These are phyloP conservation scores for Strongylocentrotus purpuratus DNA, from an alignment of 35 echinoderm and acorn worm species.

Conservation along the genomic window DNA sequence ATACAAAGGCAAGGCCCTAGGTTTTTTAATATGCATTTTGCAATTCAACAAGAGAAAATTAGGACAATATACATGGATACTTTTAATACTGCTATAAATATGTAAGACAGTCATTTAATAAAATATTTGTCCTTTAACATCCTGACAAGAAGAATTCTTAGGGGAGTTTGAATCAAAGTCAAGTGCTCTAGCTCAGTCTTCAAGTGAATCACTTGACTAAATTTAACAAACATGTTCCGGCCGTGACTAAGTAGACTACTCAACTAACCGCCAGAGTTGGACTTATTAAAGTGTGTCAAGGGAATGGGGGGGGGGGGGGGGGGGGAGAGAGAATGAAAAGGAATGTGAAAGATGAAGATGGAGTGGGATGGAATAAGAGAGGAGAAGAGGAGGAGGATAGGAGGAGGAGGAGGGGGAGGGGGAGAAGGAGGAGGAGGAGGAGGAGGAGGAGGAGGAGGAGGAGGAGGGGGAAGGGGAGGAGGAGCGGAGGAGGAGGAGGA, in stretches of 20 bases:
- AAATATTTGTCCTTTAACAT: not conserved
- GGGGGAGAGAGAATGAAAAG: not conserved
- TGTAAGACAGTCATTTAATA: not conserved
- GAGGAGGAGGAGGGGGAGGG: not conserved
- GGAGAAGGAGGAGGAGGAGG: not conserved
- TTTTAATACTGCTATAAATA: too few relatives aligned
- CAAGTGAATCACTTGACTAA: not conserved
- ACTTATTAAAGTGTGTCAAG: not conserved
- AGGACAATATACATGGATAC: not conserved
- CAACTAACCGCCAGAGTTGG: not conserved
- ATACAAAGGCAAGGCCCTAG: too few relatives aligned
- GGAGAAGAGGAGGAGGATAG: not conserved
- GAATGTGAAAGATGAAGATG: not conserved
- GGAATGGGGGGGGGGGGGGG: not conserved
- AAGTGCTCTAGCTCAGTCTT: not conserved
- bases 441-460: too few relatives aligned
- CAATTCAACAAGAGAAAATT: not conserved
- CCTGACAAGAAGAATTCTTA: not conserved
- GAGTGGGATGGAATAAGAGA: not conserved
- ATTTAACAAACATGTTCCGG: not conserved
- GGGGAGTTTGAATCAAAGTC: not conserved
- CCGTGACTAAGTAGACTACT: not conserved
- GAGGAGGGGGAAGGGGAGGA: too few relatives aligned
- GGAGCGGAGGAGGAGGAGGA: not conserved
- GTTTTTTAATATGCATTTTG: too few relatives aligned